Evolutionary conservation across 2,113 vertebrate genomes (phyloP).

Genomic region (Carlito syrichta): DNA sequence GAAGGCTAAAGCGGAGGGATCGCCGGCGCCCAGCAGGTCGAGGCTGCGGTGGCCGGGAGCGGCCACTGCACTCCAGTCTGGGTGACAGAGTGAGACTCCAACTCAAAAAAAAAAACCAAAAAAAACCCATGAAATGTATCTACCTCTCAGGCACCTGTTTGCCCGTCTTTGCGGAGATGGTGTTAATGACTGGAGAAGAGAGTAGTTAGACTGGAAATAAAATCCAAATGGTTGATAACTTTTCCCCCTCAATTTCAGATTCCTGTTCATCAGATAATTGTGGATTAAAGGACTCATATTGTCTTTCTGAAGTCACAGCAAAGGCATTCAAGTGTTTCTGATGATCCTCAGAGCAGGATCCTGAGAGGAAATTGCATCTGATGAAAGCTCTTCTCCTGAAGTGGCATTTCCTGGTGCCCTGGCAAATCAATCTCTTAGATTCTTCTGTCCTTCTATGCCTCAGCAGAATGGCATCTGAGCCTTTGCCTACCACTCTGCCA

Average conservation of each 20-base stretch:
- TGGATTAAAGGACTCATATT: constrained; percentile 55
- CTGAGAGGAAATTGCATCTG: background rate
- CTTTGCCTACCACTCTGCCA: background rate
- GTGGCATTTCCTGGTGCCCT: background rate
- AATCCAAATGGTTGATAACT: constrained; percentile 45
- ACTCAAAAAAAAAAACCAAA: no score
- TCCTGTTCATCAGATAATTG: constrained; percentile 55
- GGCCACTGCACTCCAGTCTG: no score
- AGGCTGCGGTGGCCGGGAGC: no score
- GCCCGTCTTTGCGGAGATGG: constrained; percentile 35
- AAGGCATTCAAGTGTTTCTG: constrained; percentile 35
- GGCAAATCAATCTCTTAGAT: background rate
- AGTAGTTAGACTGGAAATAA: constrained; percentile 49
- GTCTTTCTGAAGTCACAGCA: constrained; percentile 57
- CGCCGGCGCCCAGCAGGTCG: no score
- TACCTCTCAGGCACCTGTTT: background rate
- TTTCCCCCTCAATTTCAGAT: constrained; percentile 61
- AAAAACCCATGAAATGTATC: background rate
- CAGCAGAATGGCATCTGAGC: background rate
- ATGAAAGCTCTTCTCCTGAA: background rate
- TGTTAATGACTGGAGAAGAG: background rate
- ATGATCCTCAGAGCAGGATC: background rate
- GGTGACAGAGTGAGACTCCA: no score
- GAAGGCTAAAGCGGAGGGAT: no score
- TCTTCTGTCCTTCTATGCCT: background rate